A percentile compares a stretch with the other conserved stretches of the same genome.
Conservation (phyloP, 2,797 vertebrate species). For the Erethizon dorsatum region DNA sequence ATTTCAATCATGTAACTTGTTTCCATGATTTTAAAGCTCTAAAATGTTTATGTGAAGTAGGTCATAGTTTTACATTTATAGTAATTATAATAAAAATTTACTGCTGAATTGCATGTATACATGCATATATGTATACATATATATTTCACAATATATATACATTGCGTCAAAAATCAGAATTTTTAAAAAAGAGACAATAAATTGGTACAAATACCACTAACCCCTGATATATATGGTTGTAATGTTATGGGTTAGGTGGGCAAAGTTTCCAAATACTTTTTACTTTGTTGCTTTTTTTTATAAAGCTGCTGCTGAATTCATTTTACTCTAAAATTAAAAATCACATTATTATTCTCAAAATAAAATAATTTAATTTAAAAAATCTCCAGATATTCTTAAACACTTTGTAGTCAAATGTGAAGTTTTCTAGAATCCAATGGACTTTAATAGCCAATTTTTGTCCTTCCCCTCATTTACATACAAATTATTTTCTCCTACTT, state of each 20-base stretch:
- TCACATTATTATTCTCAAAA: constrained; percentile 72
- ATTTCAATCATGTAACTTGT: background rate
- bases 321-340: constrained; percentile 74
- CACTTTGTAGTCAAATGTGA: constrained; percentile 65
- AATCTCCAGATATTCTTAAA: constrained; percentile 68
- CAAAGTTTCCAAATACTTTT: constrained; percentile 60
- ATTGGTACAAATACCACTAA: background rate
- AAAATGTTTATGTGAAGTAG: background rate
- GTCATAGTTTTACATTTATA: constrained; percentile 43
- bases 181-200: background rate
- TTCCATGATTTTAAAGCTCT: background rate
- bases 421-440: constrained; percentile 67
- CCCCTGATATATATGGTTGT: background rate
- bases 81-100: background rate
- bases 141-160: background rate
- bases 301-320: constrained; percentile 43
- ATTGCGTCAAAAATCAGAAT: background rate
- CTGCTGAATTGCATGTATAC: background rate
- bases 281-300: constrained; percentile 63
- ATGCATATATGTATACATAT: background rate
- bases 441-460: constrained; percentile 71
- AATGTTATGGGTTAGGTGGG: background rate
- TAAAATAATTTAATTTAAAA: constrained; percentile 69
- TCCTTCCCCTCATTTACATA: constrained; percentile 55
- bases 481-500: constrained; percentile 72